These are phyloP conservation scores for Cephus pulcher DNA, from an alignment of 2,888 invertebrate genomes.

Conservation along the genomic window DNA sequence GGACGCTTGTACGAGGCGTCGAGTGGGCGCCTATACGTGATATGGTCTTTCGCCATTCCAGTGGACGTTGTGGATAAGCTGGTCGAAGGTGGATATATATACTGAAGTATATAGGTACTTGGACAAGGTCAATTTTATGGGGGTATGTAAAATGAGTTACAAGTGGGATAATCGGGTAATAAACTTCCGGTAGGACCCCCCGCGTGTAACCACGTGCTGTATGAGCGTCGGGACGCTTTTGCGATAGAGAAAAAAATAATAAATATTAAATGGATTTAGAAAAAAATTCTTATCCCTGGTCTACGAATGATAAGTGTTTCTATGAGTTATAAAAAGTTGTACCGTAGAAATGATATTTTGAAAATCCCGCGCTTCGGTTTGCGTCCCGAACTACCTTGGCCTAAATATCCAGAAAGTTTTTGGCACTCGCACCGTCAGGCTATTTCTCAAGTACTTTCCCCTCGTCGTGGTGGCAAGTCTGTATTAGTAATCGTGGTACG, in stretches of 20 bases:
- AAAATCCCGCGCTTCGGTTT: background rate
- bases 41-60: background rate
- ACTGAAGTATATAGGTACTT: background rate
- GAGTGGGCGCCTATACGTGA: background rate
- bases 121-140: conserved; percentile 1
- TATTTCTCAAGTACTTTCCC: background rate
- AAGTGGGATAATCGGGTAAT: conserved; percentile 12
- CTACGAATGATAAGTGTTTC: background rate
- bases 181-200: conserved; percentile 31
- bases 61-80: background rate
- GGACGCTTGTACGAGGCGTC: background rate
- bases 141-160: background rate
- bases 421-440: background rate
- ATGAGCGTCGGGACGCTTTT: too few species aligned
- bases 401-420: background rate
- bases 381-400: background rate
- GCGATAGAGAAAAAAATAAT: background rate
- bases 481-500: background rate
- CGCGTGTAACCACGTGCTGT: conserved; percentile 12
- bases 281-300: background rate
- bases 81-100: background rate
- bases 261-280: background rate
- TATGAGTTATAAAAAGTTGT: background rate
- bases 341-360: background rate
- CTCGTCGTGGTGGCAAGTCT: background rate